These are phyloP conservation scores for Bergia sp. DNA, from an alignment of 92 coral and sea anemone species.

Conservation along the genomic window DNA sequence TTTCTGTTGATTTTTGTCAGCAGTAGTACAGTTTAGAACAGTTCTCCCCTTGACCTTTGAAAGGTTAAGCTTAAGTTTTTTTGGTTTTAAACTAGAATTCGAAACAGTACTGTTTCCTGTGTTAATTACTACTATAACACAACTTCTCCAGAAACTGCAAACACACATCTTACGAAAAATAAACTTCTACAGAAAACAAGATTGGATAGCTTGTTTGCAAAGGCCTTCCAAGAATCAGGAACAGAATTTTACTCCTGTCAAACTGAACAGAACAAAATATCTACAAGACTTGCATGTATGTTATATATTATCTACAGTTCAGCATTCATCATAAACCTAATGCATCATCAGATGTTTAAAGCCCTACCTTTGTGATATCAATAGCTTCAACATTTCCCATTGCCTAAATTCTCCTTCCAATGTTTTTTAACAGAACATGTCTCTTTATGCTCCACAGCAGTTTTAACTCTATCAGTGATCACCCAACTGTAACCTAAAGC, in stretches of 20 bases:
- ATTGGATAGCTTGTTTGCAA: background rate
- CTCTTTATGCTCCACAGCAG: conserved; percentile 7
- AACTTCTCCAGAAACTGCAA: background rate
- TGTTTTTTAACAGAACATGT: conserved; percentile 32
- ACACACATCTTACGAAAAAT: background rate
- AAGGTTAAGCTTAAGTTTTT: background rate
- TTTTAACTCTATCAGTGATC: background rate
- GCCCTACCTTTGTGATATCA: conserved; percentile 30
- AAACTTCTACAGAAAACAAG: background rate
- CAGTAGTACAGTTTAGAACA: background rate
- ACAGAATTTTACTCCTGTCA: background rate
- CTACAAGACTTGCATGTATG: background rate
- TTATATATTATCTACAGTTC: background rate
- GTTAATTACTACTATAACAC: background rate
- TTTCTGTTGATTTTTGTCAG: background rate
- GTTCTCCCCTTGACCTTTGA: background rate
- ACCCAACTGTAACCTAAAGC: background rate
- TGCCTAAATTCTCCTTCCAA: background rate
- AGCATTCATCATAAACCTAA: background rate
- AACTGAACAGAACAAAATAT: background rate
- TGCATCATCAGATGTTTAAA: background rate
- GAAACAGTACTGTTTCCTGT: background rate
- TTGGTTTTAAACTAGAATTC: too few species aligned
- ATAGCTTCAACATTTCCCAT: conserved; percentile 35
- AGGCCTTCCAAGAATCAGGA: background rate